These are phyloP conservation scores for Orthonevra nobilis DNA, from an alignment of 2,888 invertebrate genomes.

Conservation along the genomic window DNA sequence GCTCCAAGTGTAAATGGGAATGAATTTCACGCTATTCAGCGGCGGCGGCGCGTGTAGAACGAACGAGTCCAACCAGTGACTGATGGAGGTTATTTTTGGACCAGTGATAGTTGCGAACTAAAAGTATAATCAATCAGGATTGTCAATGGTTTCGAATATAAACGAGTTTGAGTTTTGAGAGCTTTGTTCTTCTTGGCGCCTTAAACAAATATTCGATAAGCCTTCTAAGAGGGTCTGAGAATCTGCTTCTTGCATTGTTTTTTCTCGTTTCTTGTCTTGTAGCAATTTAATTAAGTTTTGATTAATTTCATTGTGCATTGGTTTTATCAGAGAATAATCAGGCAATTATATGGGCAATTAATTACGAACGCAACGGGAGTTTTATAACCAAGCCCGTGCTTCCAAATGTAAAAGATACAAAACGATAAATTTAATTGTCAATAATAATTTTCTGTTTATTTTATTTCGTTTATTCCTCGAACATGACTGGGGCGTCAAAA, in stretches of 20 bases:
- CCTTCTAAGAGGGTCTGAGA: too few relatives aligned
- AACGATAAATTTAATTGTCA: too few relatives aligned
- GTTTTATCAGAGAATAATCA: slow-evolving; percentile 14
- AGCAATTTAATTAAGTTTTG: slow-evolving; percentile 16
- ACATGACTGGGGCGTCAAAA: background rate
- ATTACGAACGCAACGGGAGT: slow-evolving; percentile 1
- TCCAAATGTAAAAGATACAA: too few relatives aligned
- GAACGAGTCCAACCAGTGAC: too few relatives aligned
- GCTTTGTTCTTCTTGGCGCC: background rate
- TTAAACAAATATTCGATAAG: too few relatives aligned
- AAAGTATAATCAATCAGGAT: slow-evolving; percentile 38
- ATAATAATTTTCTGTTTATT: too few relatives aligned
- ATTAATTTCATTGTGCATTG: slow-evolving; percentile 1
- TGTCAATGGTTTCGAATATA: slow-evolving; percentile 29
- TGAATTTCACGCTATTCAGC: background rate
- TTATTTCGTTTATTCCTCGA: too few relatives aligned
- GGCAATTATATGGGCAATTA: slow-evolving; percentile 2
- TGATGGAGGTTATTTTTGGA: slow-evolving; percentile 45
- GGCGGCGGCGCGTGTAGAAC: too few relatives aligned
- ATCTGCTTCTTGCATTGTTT: too few relatives aligned
- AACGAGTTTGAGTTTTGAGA: too few relatives aligned
- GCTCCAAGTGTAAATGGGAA: slow-evolving; percentile 2
- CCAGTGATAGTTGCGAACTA: slow-evolving; percentile 25
- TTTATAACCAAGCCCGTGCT: slow-evolving; percentile 2
- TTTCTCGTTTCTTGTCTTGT: too few relatives aligned